Conservation (phyloP, 2,888 invertebrate genomes). For the Lymantria monacha region DNA sequence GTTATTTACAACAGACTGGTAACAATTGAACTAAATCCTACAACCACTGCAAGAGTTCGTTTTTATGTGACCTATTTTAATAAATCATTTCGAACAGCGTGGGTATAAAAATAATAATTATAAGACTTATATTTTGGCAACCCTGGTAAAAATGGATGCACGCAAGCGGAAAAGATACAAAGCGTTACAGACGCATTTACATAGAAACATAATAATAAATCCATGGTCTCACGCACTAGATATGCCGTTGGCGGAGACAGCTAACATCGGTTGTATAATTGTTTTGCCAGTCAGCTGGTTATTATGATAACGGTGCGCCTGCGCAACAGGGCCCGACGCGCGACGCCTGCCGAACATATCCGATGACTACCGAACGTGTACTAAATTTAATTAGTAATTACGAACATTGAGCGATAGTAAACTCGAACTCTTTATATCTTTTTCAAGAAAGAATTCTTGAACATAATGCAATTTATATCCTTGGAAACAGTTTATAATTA, state of each 20-base stretch:
- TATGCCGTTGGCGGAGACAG: conserved; percentile 41
- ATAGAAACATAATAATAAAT: conserved; percentile 22
- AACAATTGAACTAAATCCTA: too few relatives aligned
- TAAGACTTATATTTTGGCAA: background rate
- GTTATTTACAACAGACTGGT: too few relatives aligned
- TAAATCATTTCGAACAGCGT: too few relatives aligned
- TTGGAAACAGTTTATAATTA: conserved; percentile 6
- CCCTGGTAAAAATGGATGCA: conserved; percentile 18
- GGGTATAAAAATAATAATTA: too few relatives aligned
- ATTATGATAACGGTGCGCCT: conserved; percentile 46
- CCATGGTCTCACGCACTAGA: conserved; percentile 32
- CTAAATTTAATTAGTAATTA: conserved; percentile 12
- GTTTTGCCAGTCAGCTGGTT: conserved; percentile 54
- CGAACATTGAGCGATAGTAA: conserved; percentile 12
- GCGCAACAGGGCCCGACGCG: conserved; percentile 25
- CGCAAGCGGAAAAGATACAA: conserved; percentile 30
- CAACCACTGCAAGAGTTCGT: too few relatives aligned
- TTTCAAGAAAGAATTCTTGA: conserved; percentile 20
- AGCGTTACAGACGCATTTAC: conserved; percentile 26
- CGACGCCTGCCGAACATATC: conserved; percentile 23
- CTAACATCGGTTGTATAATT: conserved; percentile 53
- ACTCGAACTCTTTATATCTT: conserved; percentile 15
- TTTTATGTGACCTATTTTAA: too few relatives aligned
- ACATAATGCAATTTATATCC: conserved; percentile 4
- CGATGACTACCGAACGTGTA: conserved; percentile 33